Evolutionary conservation across 2,888 invertebrate species (phyloP).

Genomic region (Physocephala rufipes): DNA sequence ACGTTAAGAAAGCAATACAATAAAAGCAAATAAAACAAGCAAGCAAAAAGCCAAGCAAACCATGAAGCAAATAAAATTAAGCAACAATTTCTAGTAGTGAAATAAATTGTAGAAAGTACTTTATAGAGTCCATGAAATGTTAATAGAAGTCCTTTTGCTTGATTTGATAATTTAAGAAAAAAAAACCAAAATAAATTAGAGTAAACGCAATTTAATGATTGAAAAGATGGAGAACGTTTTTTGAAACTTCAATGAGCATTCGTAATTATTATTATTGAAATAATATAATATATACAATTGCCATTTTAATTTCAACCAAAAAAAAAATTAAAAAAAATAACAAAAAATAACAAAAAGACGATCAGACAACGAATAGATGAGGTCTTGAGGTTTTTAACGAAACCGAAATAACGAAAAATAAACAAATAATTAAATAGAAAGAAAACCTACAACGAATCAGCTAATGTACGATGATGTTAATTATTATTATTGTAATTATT

Average conservation of each 20-base stretch:
- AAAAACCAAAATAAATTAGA: no score
- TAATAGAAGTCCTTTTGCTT: no score
- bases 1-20: not conserved
- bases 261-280: no score
- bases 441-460: slow-evolving; percentile 17
- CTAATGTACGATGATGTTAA: no score
- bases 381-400: slow-evolving; percentile 15
- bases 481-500: no score
- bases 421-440: not conserved
- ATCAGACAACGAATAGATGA: slow-evolving; percentile 23
- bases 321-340: not conserved
- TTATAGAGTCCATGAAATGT: no score
- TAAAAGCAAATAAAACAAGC: not conserved
- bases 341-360: not conserved
- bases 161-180: no score
- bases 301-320: not conserved
- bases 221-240: no score
- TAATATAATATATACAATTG: not conserved
- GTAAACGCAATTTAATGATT: no score
- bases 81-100: no score
- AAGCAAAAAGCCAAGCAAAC: not conserved
- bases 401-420: not conserved
- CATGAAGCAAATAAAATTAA: not conserved
- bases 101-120: no score
- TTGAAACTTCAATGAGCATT: no score